These are phyloP conservation scores for Cyanistes caeruleus DNA, from an alignment of 2,113 vertebrate species.

Conservation along the genomic window DNA sequence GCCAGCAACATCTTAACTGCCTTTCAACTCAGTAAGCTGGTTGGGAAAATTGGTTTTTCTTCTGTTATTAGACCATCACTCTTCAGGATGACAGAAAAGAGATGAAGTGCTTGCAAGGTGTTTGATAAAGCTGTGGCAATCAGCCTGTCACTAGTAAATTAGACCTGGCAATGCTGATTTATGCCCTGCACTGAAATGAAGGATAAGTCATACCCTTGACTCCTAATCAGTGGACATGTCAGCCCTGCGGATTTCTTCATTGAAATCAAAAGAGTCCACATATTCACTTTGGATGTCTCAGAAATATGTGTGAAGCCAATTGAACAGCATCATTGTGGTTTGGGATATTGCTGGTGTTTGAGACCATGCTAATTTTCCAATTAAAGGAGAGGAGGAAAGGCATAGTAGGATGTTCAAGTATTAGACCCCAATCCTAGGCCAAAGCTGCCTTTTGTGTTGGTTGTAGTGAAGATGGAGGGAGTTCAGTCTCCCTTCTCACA, in stretches of 20 bases:
- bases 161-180: neutral
- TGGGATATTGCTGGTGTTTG: neutral
- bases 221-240: neutral
- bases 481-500: rapidly evolving
- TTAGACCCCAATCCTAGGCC: neutral
- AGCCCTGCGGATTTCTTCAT: neutral
- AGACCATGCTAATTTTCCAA: neutral
- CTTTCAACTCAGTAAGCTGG: neutral
- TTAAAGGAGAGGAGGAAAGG: neutral
- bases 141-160: neutral
- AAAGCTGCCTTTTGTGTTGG: neutral
- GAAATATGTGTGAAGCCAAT: neutral
- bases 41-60: neutral
- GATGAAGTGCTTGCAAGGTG: neutral
- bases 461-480: neutral
- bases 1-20: neutral
- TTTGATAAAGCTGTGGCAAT: neutral
- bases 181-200: neutral
- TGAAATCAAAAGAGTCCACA: neutral
- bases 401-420: neutral
- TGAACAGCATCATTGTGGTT: neutral
- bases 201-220: neutral
- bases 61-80: neutral
- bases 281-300: neutral
- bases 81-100: neutral